Conservation (phyloP, 2,113 vertebrate species). For the Ceyx melanurus region DNA sequence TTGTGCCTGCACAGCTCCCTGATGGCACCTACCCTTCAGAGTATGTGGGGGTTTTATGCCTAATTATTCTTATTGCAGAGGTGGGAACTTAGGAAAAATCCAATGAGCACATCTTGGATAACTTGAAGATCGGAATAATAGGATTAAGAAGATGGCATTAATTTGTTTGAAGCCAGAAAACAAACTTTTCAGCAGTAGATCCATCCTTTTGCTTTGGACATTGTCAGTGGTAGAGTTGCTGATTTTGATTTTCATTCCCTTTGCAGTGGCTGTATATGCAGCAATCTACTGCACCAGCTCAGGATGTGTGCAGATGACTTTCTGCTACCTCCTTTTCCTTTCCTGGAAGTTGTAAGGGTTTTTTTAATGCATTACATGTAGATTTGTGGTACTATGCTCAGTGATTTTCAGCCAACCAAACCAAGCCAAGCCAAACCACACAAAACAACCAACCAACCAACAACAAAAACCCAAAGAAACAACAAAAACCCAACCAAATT, state of each 20-base stretch:
- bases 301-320: constrained; percentile 45
- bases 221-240: neutral
- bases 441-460: too few relatives aligned
- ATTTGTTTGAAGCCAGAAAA: neutral
- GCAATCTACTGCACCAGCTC: neutral
- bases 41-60: neutral
- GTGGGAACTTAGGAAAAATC: constrained; percentile 28
- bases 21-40: constrained; percentile 19
- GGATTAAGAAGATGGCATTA: neutral
- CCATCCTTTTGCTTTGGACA: neutral
- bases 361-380: neutral
- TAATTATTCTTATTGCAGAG: constrained; percentile 49
- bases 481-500: too few relatives aligned
- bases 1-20: constrained; percentile 24
- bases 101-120: neutral
- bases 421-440: too few relatives aligned
- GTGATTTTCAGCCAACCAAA: neutral
- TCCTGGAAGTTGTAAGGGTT: neutral
- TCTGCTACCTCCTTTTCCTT: neutral
- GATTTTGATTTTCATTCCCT: constrained; percentile 2
- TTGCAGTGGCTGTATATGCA: neutral
- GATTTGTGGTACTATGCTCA: neutral
- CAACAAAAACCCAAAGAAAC: too few relatives aligned
- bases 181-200: neutral
- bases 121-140: neutral